These are phyloP conservation scores for Mohoua ochrocephala DNA, from an alignment of 2,113 vertebrate genomes.

Conservation along the genomic window DNA sequence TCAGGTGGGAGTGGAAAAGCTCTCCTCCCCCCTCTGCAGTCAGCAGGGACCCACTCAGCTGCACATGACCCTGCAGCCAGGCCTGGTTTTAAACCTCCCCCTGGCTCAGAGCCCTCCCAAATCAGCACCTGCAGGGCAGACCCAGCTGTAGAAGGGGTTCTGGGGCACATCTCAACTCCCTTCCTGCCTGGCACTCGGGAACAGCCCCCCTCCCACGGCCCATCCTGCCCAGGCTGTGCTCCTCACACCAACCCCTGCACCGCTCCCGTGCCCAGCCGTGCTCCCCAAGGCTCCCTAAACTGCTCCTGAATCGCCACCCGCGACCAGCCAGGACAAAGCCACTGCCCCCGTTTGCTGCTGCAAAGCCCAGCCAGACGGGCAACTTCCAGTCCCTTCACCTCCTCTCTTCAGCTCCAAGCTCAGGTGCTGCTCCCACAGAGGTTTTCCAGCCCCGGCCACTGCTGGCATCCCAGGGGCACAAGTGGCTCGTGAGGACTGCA, in stretches of 20 bases:
- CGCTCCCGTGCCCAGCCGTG: background rate
- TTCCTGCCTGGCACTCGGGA: background rate
- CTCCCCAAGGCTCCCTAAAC: background rate
- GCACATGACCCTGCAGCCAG: background rate
- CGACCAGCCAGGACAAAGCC: background rate
- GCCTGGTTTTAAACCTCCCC: background rate
- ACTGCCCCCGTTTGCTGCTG: background rate
- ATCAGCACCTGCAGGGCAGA: background rate
- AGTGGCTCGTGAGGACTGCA: background rate
- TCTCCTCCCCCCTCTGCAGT: background rate
- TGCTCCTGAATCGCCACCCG: fast-evolving
- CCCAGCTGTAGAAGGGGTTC: background rate
- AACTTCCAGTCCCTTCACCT: background rate
- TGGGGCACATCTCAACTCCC: background rate
- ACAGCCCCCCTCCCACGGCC: fast-evolving
- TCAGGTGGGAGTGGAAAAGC: background rate
- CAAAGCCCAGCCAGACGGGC: background rate
- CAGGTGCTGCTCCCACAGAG: background rate
- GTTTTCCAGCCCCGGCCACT: background rate
- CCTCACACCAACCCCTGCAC: background rate
- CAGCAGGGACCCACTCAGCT: background rate
- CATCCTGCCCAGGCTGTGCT: background rate
- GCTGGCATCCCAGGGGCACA: background rate
- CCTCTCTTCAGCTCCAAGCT: background rate
- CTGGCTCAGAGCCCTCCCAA: background rate